Percentiles rank a stretch among this genome's conserved stretches.
These are phyloP conservation scores for Siniperca undulata DNA, from an alignment of 2,797 vertebrate genomes.

Conservation along the genomic window DNA sequence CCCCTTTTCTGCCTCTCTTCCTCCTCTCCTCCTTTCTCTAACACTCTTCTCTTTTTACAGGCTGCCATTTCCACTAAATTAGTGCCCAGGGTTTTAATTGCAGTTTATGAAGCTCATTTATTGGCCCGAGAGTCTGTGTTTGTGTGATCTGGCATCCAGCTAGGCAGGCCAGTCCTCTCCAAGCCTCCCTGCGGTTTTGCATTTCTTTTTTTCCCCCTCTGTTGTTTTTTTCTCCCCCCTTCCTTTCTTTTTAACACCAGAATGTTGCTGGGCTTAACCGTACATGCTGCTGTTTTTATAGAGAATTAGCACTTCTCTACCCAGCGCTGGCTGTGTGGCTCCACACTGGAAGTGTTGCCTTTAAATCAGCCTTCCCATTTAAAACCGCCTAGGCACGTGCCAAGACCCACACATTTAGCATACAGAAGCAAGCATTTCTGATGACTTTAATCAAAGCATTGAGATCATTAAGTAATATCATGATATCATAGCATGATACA, in stretches of 20 bases:
- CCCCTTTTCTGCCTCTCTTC: conserved; percentile 36
- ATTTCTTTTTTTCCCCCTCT: conserved; percentile 63
- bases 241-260: conserved; percentile 76
- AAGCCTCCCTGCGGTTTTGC: conserved; percentile 81
- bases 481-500: conserved; percentile 2
- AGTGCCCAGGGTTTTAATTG: conserved; percentile 90
- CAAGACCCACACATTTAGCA: conserved; percentile 68
- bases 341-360: conserved; percentile 79
- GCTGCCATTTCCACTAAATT: conserved; percentile 89
- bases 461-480: conserved; percentile 26
- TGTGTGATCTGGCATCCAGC: conserved; percentile 82
- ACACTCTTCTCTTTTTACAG: conserved; percentile 80
- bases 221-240: conserved; percentile 66
- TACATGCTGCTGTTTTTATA: conserved; percentile 85
- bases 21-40: conserved; percentile 60
- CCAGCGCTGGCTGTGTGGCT: conserved; percentile 75
- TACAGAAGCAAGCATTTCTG: conserved; percentile 57
- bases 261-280: conserved; percentile 80
- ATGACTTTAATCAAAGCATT: conserved; percentile 59
- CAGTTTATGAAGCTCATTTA: conserved; percentile 87
- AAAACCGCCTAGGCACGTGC: conserved; percentile 71
- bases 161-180: conserved; percentile 71
- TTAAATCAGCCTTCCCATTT: conserved; percentile 75
- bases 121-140: conserved; percentile 79
- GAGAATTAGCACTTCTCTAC: conserved; percentile 85